Base-by-base conservation (phyloP, 30 jellyfish, hydroid and myxozoan species). In the Mastigias papua region DNA sequence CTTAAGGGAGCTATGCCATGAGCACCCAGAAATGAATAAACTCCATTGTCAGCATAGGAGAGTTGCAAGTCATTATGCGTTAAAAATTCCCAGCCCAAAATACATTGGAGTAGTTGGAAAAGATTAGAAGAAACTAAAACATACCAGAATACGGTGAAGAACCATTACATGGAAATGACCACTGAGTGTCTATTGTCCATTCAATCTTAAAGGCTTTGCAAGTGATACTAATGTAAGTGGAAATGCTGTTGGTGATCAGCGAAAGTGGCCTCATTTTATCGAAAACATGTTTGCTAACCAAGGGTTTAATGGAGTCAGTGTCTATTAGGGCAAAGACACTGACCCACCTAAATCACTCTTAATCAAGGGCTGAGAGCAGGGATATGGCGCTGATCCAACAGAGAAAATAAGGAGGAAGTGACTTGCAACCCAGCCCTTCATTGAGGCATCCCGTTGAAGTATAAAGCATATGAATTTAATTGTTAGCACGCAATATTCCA, bases 271-370 rank as follows among this genome's bases (percentile, higher is more conserved):
- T 34, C n/a, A 82, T 17, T 11, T 75, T 0, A 9, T 66, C 30
- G 67, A 82, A 82, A 5, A 83, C 86, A 0, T 68, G 16, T n/a
- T 60, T 7, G 64, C 61, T 1, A 48, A 83, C 30, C 48, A 83
- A 83, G 0, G 93, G 54, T 28, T 83, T 83, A 80, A 83, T 83
- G 63, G 95, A 86, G 2, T 83, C 83, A 20, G 84, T 86, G 28
- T 86, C 95, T 0, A 86, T n/a, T 16, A 26, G 25, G 25, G 95
- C 85, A 2, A 37, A 76, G 92, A 42, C 85, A 2, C 19, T 3
- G 68, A 49, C 76, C 71, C 71, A 10, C 85, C 74, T 27, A 82
- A 62, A 28, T 20, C 21, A 54, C 81, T 58, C 2, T 10, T 2
- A 80, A 80, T n/a, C 66, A 63, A 46, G 48, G 90, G 81, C 69